Conservation (phyloP, 2,113 vertebrate species). For the Scomber japonicus region DNA sequence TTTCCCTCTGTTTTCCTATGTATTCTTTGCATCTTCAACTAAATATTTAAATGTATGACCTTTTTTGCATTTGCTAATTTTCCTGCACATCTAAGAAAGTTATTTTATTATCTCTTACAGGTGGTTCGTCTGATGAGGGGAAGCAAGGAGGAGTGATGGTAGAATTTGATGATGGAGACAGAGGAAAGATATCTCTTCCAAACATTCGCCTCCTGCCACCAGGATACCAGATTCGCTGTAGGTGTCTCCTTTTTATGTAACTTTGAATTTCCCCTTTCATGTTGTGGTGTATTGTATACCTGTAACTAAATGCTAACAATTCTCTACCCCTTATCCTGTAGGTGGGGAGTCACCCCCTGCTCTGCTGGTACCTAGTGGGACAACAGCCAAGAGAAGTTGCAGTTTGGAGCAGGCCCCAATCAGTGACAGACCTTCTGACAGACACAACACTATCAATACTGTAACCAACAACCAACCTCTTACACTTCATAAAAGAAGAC, state of each 20-base stretch:
- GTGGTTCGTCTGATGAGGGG: constrained; percentile 87
- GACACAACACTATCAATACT: constrained; percentile 52
- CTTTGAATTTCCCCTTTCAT: background rate
- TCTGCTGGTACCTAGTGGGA: constrained; percentile 83
- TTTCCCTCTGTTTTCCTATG: background rate
- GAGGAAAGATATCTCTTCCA: constrained; percentile 91
- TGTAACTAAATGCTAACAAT: constrained; percentile 19
- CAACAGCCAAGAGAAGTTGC: constrained; percentile 81
- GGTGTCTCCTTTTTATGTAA: constrained; percentile 60
- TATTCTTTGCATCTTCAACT: background rate
- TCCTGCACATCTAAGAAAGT: background rate
- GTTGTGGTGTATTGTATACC: background rate
- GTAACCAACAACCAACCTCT: constrained; percentile 69
- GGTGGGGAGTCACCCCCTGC: constrained; percentile 89
- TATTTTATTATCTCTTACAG: constrained; percentile 56
- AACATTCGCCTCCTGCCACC: constrained; percentile 95
- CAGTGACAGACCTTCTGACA: constrained; percentile 83
- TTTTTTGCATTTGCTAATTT: background rate
- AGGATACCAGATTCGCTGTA: constrained; percentile 96
- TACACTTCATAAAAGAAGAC: constrained; percentile 86
- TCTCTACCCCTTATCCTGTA: constrained; percentile 54
- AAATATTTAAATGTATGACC: background rate
- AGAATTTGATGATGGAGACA: constrained; percentile 96
- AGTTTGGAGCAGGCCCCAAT: constrained; percentile 79
- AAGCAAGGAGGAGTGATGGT: constrained; percentile 91